Conservation (phyloP, 2,797 vertebrate species). For the Sebastes flavidus region DNA sequence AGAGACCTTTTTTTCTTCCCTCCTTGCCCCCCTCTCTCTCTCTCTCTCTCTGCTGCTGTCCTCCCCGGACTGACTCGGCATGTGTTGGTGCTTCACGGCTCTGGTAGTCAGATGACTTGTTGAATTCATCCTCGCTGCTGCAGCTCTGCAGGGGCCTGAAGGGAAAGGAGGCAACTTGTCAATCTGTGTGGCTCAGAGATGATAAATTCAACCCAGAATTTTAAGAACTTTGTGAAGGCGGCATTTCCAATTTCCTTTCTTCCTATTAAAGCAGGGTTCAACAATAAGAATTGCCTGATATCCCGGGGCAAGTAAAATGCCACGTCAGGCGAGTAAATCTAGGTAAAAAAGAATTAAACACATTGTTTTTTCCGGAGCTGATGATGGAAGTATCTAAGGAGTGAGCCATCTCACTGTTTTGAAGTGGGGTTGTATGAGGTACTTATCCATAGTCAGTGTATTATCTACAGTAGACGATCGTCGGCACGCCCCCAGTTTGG, state of each 20-base stretch:
- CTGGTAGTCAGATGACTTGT: conserved; percentile 38
- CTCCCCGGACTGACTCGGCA: conserved; percentile 29
- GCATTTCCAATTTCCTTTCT: neutral
- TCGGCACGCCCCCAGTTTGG: too few relatives aligned
- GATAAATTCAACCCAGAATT: neutral
- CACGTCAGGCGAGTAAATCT: too few relatives aligned
- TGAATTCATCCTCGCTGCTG: neutral
- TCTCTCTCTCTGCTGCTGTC: conserved; percentile 25
- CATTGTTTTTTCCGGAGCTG: too few relatives aligned
- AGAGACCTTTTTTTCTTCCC: conserved; percentile 21
- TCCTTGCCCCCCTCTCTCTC: neutral
- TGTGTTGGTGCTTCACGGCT: conserved; percentile 37
- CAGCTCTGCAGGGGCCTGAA: neutral
- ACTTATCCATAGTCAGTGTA: too few relatives aligned
- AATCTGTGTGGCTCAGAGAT: neutral
- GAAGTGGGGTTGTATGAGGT: too few relatives aligned
- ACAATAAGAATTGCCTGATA: too few relatives aligned
- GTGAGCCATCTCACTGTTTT: too few relatives aligned
- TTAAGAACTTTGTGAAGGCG: neutral
- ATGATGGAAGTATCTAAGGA: too few relatives aligned
- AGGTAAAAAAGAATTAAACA: too few relatives aligned
- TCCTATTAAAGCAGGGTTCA: neutral
- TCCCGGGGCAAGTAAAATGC: too few relatives aligned
- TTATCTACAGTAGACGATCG: too few relatives aligned
- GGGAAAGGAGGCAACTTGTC: neutral